Conservation (phyloP, 2,888 invertebrate species). For the Nipponacmea schrenckii region DNA sequence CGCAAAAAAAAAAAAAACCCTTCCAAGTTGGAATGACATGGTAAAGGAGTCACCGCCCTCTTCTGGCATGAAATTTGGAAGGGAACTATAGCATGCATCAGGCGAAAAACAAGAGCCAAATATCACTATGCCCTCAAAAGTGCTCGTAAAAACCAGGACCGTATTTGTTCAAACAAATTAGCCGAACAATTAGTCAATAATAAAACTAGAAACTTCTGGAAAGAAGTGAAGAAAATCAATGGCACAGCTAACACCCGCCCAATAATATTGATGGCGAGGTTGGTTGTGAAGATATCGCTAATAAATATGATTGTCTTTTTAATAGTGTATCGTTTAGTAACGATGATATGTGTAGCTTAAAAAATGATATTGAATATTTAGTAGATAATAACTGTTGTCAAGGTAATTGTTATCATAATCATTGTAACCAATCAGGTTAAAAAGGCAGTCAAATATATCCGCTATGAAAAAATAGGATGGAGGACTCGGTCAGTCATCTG, state of each 20-base stretch:
- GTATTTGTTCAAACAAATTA: neutral
- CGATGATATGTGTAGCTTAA: no score
- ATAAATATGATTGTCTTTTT: neutral
- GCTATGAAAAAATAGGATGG: neutral
- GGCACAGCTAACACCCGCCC: neutral
- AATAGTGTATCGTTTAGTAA: neutral
- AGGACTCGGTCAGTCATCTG: neutral
- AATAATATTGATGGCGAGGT: neutral
- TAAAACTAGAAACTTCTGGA: neutral
- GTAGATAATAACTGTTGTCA: neutral
- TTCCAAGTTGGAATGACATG: neutral
- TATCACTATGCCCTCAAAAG: neutral
- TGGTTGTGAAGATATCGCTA: neutral
- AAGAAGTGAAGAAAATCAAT: neutral
- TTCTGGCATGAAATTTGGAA: neutral
- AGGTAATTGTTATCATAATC: neutral
- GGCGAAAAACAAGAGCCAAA: neutral
- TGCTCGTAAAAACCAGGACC: neutral
- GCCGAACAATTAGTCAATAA: neutral
- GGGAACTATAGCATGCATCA: neutral
- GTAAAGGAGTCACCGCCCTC: neutral
- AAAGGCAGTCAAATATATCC: neutral
- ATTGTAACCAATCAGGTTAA: neutral
- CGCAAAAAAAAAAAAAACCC: neutral
- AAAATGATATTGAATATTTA: neutral